Base-by-base conservation (phyloP, 1,140 invertebrate genomes). In the Zaprionus gabonicus region DNA sequence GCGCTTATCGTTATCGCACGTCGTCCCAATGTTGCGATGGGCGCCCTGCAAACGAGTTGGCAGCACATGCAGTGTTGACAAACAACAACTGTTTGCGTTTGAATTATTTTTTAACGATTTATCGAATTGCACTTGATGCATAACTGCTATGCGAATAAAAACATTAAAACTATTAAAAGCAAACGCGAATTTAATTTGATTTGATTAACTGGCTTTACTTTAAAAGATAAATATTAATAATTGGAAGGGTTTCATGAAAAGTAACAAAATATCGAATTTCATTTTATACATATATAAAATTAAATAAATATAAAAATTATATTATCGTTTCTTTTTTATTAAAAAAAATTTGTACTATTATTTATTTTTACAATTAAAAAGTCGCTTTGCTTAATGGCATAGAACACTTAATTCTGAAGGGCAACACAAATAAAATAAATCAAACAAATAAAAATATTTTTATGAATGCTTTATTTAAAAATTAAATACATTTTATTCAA, bases 1-100 rank as follows among this genome's bases (percentile, higher is more conserved):
- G 28, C 46, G 53, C 23, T 57, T 71, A 85, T 71, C 36, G 51
- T 69, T 75, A 78, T 83, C 82, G 74, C 25, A 13, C 65, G 51
- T 51, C 67, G 51, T 36, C 53, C 63, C 31, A 9, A 0, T 46
- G n/a, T 17, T 55, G n/a, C 55, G 20, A 41, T 44, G 20, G 25
- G 67, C 34, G 38, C 12, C 4, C n/a, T n/a, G 56, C 27, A 28
- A 46, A n/a, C 63, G 38, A 67, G 57, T 76, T 73, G 74, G 70
- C 74, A 76, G 74, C 36, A 4, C 51, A 4, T 17, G 9, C 15
- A 70, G 67, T 75, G 59, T 34, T 71, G 73, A 10, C 15, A 65
- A 60, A 10, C 51, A 44, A 17, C 36, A 25, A 20, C 58, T 41
- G 36, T 20, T 23, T 44, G 17, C 3, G 38, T 71, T 74, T 67